phyloP scores from a whole-genome alignment of 2,797 vertebrate genomes.

The Rachycentron canadum region DNA sequence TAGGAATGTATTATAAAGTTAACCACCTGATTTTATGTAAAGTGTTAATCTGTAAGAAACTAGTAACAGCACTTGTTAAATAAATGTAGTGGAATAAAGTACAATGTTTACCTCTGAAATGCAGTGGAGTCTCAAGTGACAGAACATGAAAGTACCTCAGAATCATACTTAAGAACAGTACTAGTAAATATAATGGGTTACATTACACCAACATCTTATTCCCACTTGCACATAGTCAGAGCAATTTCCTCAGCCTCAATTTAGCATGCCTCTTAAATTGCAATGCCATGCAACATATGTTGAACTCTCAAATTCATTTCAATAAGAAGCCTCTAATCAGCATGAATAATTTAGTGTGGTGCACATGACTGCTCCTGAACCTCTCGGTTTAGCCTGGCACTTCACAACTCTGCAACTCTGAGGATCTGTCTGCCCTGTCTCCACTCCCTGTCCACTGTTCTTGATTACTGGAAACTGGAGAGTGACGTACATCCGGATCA shows the following conservation, averaged over 20 bases:
- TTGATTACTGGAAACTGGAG: slow-evolving; percentile 73
- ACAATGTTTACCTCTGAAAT: not conserved
- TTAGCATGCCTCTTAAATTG: slow-evolving; percentile 77
- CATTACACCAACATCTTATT: not conserved
- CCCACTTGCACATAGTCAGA: slow-evolving; percentile 10
- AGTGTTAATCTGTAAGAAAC: not conserved
- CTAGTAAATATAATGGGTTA: slow-evolving; percentile 12
- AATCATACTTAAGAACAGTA: not conserved
- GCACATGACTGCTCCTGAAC: slow-evolving; percentile 68
- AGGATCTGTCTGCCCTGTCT: slow-evolving; percentile 38
- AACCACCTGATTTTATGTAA: not conserved
- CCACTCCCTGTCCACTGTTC: slow-evolving; percentile 33
- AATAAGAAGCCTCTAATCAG: slow-evolving; percentile 88
- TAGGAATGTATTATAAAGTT: not conserved
- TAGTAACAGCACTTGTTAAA: not conserved
- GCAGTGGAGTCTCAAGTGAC: not conserved
- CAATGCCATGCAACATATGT: slow-evolving; percentile 84
- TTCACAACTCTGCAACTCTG: slow-evolving; percentile 32
- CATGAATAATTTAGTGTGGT: slow-evolving; percentile 89
- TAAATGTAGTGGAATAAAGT: not conserved
- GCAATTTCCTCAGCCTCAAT: slow-evolving; percentile 71
- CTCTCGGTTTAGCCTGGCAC: slow-evolving; percentile 27
- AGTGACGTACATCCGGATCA: slow-evolving; percentile 39
- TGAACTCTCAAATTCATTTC: slow-evolving; percentile 85
- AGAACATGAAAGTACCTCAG: not conserved